Base-by-base conservation (phyloP, 2,888 invertebrate species). In the Pachydiplax longipennis region DNA sequence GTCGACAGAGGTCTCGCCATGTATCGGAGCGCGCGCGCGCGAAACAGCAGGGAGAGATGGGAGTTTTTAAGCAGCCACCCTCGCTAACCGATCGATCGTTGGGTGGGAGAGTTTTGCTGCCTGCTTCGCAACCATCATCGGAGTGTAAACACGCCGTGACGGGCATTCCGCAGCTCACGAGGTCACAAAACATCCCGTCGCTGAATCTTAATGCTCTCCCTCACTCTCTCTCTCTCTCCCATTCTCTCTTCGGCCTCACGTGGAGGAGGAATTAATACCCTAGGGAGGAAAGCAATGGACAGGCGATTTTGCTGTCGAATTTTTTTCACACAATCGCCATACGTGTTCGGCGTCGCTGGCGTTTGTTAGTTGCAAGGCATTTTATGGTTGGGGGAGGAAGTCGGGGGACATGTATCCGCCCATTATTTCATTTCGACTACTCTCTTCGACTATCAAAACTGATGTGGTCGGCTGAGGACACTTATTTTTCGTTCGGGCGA, bases 1-100 rank as follows among this genome's bases (percentile, higher is more conserved):
- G 90, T 92, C 92, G 92, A 93, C 92, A 95, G 95, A 94, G 94
- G 95, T 94, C 94, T 87, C 87, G 22, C 58, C 65, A 31, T 87
- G 87, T 87, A 87, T 83, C 58, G 58, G 83, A 83, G 83, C 87
- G 87, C 87, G 87, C 58, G 18, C 83, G 53, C 22, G 81, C 22
- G 81, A 81, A 37, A n/a, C n/a, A 44, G 18, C 48, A 53, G 48
- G 48, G 15, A 82, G 25, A 82, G 82, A 31, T n/a, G 18, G 48
- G n/a, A 48, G 48, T 6, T n/a, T 22, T 13, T 0, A 37, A 81
- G n/a, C 40, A 22, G 40, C 81, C 44, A 22, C 35, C 58, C 13
- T 58, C 58, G 53, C 83, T 83, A 58, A 65, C 58, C 87, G 61
- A 87, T 87, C 87, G 87, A 87, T 87, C 65, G 87, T 87, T 37